A percentile compares a stretch with the other conserved stretches of the same genome.
Conservation (phyloP, 2,888 invertebrate genomes). For the Biston stratarius region DNA sequence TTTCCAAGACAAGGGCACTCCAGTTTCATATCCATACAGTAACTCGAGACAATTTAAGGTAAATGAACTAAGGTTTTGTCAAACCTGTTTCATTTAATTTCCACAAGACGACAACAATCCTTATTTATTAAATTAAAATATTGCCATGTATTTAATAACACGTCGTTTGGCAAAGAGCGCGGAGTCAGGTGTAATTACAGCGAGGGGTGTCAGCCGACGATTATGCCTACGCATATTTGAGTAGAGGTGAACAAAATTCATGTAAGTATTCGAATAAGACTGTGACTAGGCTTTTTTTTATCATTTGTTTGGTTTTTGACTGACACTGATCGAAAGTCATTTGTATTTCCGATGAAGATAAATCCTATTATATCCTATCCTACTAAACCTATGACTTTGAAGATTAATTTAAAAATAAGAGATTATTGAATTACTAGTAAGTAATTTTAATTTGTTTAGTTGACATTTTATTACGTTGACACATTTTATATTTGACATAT, state of each 20-base stretch:
- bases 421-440: no score
- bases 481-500: no score
- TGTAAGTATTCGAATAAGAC: not conserved
- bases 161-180: slow-evolving; percentile 46
- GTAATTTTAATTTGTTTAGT: no score
- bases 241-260: slow-evolving; percentile 2
- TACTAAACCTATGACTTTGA: no score
- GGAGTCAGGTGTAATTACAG: slow-evolving; percentile 46
- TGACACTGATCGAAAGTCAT: no score
- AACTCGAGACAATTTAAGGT: slow-evolving; percentile 4
- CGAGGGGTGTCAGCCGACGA: slow-evolving; percentile 41
- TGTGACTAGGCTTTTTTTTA: not conserved
- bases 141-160: slow-evolving; percentile 46
- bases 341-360: no score
- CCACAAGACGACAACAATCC: slow-evolving; percentile 24
- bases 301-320: not conserved
- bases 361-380: no score
- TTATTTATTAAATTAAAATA: slow-evolving; percentile 46
- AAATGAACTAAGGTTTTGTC: slow-evolving; percentile 12
- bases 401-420: no score
- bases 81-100: slow-evolving; percentile 9
- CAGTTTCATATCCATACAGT: not conserved
- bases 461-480: no score
- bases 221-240: slow-evolving; percentile 41
- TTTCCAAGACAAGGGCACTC: not conserved